Evolutionary conservation across 64 coral and sea anemone genomes (phyloP), one percentile per base, ranked within the genome.

Genomic region (Hydrozoanthus tunicans): DNA sequence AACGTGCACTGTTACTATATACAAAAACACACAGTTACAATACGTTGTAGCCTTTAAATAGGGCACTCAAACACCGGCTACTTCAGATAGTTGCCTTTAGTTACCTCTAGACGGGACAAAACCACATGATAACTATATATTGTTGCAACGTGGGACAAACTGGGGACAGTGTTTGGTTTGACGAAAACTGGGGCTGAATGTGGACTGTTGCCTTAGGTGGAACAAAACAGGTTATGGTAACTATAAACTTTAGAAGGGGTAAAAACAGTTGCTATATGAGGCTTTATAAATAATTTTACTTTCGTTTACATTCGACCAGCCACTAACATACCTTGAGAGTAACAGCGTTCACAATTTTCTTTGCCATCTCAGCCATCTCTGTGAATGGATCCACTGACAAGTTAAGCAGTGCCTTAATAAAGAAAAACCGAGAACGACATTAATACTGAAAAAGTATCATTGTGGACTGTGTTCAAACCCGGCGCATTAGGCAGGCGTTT

Each of bases 361-460:
- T 95, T 13, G 96, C 96, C 17, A 93, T 80, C 53, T 98, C 89
- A 58, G 86, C 78, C 63, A 98, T 92, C 55, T 84, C 88, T 12
- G 90, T 79, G 65, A 92, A 90, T 51, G 96, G 96, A 70, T 98
- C 96, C 62, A 91, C 89, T 9, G 96, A 98, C 27, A 98, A 81
- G 70, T 95, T 98, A 11, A 98, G 82, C 67, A 98, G 74, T 56
- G 96, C 90, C 96, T 98, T 51, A 57, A 14, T 51, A 17, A 83
- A 90, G 53, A 20, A 43, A 20, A 25, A 78, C 23, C 8, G 17
- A 24, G 6, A 5, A 25, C 8, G 23, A 9, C 23, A 1, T 15
- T 24, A 24, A 24, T 5, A 23, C 26, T 15, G 5, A 71, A 71
- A 66, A 3, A 63, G 61, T 5, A 63, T 1, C 13, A 9, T 63